Conservation (phyloP, 2,797 vertebrate species). For the Pagetopsis macropterus region DNA sequence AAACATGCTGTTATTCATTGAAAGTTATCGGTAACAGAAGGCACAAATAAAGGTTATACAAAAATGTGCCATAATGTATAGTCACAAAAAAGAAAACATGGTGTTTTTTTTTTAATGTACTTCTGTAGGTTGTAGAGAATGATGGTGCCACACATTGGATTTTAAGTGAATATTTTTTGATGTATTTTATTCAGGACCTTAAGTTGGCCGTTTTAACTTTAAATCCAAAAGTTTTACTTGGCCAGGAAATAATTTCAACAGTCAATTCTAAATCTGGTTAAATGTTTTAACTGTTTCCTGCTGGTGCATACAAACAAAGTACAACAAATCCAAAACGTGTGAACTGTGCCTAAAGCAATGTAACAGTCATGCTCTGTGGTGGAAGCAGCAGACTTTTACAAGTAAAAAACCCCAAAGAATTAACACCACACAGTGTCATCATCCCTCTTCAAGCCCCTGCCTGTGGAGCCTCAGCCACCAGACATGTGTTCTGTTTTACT, state of each 20-base stretch:
- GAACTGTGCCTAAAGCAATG: constrained; percentile 16
- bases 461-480: constrained; percentile 48
- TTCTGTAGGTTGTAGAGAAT: background rate
- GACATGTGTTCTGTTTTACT: constrained; percentile 68
- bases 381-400: constrained; percentile 29
- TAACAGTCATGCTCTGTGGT: background rate
- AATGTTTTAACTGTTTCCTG: background rate
- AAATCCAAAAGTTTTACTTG: background rate
- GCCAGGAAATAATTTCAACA: background rate
- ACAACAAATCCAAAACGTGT: background rate
- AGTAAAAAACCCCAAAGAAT: background rate
- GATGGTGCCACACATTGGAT: background rate
- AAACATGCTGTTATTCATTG: too few relatives aligned
- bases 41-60: too few relatives aligned
- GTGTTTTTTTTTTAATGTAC: too few relatives aligned
- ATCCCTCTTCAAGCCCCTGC: constrained; percentile 3
- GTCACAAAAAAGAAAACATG: too few relatives aligned
- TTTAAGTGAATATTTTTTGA: background rate
- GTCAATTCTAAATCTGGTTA: background rate
- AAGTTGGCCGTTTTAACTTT: background rate
- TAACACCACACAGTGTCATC: constrained; percentile 10
- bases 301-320: background rate
- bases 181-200: too few relatives aligned
- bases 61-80: too few relatives aligned
- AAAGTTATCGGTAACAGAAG: too few relatives aligned